These are phyloP conservation scores for Rotaria sp. DNA, from an alignment of 2,888 invertebrate genomes.

Conservation along the genomic window DNA sequence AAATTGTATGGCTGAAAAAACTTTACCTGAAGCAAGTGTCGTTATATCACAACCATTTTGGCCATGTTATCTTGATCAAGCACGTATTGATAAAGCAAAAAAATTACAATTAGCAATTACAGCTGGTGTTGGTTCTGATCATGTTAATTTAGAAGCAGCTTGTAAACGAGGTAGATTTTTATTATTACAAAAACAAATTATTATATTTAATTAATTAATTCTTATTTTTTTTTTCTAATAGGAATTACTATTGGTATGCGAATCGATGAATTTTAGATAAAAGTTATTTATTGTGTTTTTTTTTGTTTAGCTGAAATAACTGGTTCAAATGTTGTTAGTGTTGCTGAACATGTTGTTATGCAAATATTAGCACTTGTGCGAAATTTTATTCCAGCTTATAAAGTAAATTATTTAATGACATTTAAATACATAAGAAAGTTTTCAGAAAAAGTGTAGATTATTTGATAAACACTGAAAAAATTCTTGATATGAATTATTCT, in stretches of 20 bases:
- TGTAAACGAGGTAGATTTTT: not conserved
- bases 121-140: slow-evolving; percentile 28
- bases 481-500: too few species aligned
- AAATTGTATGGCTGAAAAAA: not conserved
- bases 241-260: not conserved
- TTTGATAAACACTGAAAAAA: too few species aligned
- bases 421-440: too few species aligned
- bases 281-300: not conserved
- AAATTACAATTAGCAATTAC: slow-evolving; percentile 6
- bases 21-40: not conserved
- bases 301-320: not conserved
- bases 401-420: not conserved
- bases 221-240: not conserved
- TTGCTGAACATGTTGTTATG: slow-evolving; percentile 25
- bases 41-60: slow-evolving; percentile 16
- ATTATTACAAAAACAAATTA: not conserved
- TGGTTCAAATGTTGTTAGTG: not conserved
- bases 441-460: too few species aligned
- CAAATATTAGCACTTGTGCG: not conserved
- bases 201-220: too few species aligned
- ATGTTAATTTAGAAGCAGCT: slow-evolving; percentile 17
- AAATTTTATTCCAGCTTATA: slow-evolving; percentile 27
- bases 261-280: not conserved
- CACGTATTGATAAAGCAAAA: slow-evolving; percentile 16
- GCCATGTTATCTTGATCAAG: slow-evolving; percentile 9